These are phyloP conservation scores for Xylota sylvarum DNA, from an alignment of 2,888 invertebrate genomes.

Conservation along the genomic window DNA sequence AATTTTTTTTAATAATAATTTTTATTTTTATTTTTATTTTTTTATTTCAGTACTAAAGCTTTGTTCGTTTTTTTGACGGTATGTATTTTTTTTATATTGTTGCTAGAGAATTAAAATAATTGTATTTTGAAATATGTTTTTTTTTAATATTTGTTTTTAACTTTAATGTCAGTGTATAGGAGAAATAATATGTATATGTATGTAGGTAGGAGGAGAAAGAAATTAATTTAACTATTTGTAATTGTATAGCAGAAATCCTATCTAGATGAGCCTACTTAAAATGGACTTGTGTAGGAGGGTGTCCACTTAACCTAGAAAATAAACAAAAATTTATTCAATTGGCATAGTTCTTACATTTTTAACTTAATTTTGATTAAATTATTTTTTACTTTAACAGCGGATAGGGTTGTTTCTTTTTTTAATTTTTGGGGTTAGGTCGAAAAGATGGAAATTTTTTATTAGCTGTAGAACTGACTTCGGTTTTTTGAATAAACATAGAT, in stretches of 20 bases:
- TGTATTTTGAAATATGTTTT: neutral
- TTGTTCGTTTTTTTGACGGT: constrained; percentile 57
- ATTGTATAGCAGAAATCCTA: constrained; percentile 21
- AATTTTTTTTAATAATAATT: too few relatives aligned
- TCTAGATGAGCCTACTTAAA: constrained; percentile 3
- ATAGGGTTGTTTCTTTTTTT: neutral
- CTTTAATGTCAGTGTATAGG: neutral
- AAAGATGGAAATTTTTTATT: neutral
- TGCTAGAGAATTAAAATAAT: constrained; percentile 11
- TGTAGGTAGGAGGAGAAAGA: neutral
- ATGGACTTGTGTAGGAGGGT: neutral
- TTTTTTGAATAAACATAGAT: too few relatives aligned
- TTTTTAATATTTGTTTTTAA: neutral
- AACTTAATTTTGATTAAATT: neutral
- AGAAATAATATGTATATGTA: neutral
- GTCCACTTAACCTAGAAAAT: neutral
- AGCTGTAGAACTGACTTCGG: too few relatives aligned
- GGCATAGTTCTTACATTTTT: constrained; percentile 7
- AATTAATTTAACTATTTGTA: constrained; percentile 1
- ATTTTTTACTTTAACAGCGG: neutral
- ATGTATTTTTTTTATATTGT: neutral
- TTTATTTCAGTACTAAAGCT: constrained; percentile 66
- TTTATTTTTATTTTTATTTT: too few relatives aligned
- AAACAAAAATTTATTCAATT: neutral
- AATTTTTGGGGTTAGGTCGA: neutral